Evolutionary conservation across 2,113 vertebrate species (phyloP).

Genomic region (Mola mola): DNA sequence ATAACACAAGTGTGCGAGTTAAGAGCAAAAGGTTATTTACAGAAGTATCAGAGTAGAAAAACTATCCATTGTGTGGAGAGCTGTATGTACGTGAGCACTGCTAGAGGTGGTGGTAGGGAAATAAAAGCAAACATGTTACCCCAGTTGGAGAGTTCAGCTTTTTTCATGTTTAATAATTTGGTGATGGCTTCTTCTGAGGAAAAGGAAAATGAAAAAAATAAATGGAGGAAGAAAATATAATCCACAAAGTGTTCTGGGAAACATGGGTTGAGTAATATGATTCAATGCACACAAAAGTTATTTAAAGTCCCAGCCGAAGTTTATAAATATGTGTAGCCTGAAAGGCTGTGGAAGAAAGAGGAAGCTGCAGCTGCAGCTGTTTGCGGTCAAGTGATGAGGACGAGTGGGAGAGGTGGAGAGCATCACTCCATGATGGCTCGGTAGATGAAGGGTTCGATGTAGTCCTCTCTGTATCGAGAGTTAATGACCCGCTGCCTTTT

Average conservation of each 20-base stretch:
- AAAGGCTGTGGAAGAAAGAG: constrained; percentile 39
- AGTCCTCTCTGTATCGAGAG: constrained; percentile 96
- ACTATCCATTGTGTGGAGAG: neutral
- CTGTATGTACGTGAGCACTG: constrained; percentile 2
- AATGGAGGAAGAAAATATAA: constrained; percentile 16
- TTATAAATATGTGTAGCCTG: constrained; percentile 59
- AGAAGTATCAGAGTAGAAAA: constrained; percentile 5
- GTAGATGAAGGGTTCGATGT: constrained; percentile 94
- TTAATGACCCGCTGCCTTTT: constrained; percentile 97
- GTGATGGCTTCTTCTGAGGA: constrained; percentile 59
- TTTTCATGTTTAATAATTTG: constrained; percentile 21
- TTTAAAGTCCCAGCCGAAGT: constrained; percentile 73
- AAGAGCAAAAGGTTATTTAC: neutral
- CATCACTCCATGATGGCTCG: constrained; percentile 96
- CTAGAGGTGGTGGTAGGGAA: neutral
- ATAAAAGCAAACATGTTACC: constrained; percentile 1
- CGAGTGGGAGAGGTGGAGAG: neutral
- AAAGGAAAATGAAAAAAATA: constrained; percentile 17
- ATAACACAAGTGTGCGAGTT: neutral
- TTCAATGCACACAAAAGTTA: constrained; percentile 46
- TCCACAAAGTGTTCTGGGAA: constrained; percentile 23
- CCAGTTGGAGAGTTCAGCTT: constrained; percentile 11
- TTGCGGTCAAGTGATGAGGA: neutral
- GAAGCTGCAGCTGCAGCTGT: neutral
- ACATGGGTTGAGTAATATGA: constrained; percentile 9